Evolutionary conservation across 2,888 invertebrate genomes (phyloP).

Genomic region (Aphelenchoides bicaudatus): DNA sequence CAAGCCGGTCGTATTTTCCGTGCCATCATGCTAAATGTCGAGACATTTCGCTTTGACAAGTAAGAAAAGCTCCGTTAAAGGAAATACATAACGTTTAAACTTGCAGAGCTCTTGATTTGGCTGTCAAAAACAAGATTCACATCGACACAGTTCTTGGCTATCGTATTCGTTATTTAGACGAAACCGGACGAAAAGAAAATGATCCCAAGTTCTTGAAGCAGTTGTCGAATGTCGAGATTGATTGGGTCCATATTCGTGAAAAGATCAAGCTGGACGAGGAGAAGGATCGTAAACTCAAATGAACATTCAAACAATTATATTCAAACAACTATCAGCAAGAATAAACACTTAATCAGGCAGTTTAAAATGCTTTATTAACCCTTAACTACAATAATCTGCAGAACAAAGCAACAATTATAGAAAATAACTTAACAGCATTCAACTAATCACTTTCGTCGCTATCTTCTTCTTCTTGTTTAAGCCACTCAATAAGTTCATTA

Average conservation of each 20-base stretch:
- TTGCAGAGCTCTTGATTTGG: slow-evolving; percentile 72
- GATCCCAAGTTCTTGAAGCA: slow-evolving; percentile 54
- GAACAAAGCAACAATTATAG: no score
- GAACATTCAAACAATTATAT: not conserved
- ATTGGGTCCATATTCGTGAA: slow-evolving; percentile 64
- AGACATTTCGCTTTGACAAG: slow-evolving; percentile 75
- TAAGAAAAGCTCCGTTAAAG: slow-evolving; percentile 52
- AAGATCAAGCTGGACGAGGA: slow-evolving; percentile 61
- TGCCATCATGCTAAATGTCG: slow-evolving; percentile 72
- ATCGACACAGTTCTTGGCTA: slow-evolving; percentile 73
- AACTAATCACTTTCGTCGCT: no score
- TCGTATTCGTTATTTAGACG: slow-evolving; percentile 69
- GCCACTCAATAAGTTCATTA: no score
- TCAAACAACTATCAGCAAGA: no score
- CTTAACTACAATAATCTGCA: no score
- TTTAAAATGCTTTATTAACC: no score
- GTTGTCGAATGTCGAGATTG: slow-evolving; percentile 61
- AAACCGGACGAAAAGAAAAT: slow-evolving; percentile 64
- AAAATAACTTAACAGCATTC: no score
- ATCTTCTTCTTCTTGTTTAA: no score
- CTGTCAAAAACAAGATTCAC: slow-evolving; percentile 72
- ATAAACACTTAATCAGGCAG: no score
- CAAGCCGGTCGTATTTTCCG: slow-evolving; percentile 67
- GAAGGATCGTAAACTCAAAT: slow-evolving; percentile 13
- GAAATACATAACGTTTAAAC: slow-evolving; percentile 1